Base-by-base conservation (phyloP, 2,113 vertebrate genomes). In the Epinephelus cyanopodus region DNA sequence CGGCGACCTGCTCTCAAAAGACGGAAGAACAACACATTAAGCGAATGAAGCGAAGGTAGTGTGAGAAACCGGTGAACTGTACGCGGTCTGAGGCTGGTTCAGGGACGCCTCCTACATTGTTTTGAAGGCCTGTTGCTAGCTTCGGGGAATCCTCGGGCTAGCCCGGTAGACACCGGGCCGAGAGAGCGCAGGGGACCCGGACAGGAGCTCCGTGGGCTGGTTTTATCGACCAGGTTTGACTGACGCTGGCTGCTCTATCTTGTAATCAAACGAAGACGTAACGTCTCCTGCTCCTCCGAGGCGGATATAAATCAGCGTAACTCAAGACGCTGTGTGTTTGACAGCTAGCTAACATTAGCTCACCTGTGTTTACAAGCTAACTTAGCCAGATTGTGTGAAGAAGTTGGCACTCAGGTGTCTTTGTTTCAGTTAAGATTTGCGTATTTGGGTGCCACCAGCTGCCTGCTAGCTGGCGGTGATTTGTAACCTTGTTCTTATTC, bases 91-190 rank as follows among this genome's bases (percentile, higher is more conserved):
- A 50, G 8, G 48, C 54, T 3, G 47, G 10, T 72, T 65, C 3
- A 11, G 14, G 12, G 47, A 23, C 79, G 58, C 11, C 23, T 72
- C 54, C 53, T 27, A 80, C 73, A 66, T 79, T 94, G 89, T 93
- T 94, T 82, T 89, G 87, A 79, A 86, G 93, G 93, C 94, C 93
- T 94, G 88, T 91, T 83, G 90, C 84, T 88, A 90, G 79, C 85
- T 77, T 23, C 81, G 74, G 64, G 86, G 75, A 73, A 88, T 92
- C 91, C 92, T 89, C 91, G 89, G 89, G 75, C 78, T 93, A 71
- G 62, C 87, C 88, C 71, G 15, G 64, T 68, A 73, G 70, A 77
- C 68, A 53, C 79, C 73, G 85, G 91, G 87, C 84, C 80, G 83
- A 79, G 23, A 48, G 74, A 74, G 7, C 60, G 58, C 69, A 39